phyloP scores from a whole-genome alignment of 2,113 vertebrate species.

The Eubucco bourcierii region DNA sequence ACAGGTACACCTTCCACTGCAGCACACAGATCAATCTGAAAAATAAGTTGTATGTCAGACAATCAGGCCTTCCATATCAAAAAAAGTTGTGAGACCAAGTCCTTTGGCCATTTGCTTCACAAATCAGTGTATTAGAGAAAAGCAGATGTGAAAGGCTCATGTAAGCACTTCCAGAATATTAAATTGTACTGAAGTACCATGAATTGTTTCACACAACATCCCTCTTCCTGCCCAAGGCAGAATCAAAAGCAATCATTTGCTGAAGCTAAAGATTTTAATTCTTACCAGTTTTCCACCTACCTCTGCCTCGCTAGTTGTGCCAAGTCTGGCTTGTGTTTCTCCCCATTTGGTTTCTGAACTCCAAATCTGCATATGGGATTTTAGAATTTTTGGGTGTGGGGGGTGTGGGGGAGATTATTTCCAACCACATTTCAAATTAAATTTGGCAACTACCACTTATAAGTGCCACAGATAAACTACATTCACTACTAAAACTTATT shows the following conservation, averaged over 20 bases:
- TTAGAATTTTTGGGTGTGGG: background rate
- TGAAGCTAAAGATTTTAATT: background rate
- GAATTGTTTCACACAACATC: background rate
- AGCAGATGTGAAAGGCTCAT: background rate
- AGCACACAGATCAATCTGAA: background rate
- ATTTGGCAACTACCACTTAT: background rate
- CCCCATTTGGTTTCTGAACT: fast-evolving
- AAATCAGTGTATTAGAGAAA: background rate
- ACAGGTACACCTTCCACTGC: background rate
- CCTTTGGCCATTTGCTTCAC: background rate
- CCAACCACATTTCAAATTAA: background rate
- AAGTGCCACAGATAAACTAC: background rate
- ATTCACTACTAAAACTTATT: background rate
- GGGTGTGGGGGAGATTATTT: background rate
- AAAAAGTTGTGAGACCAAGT: background rate
- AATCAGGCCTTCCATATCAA: background rate
- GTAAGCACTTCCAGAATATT: background rate
- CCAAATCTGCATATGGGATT: background rate
- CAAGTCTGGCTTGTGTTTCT: background rate
- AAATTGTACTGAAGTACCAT: background rate
- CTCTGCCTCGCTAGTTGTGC: background rate
- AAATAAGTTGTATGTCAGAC: background rate
- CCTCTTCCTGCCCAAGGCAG: background rate
- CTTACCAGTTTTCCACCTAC: background rate
- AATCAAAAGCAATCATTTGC: background rate